Percentiles rank a stretch among this genome's conserved stretches.
These are phyloP conservation scores for Scolopax bukidnonensis DNA, from an alignment of 2,797 vertebrate genomes.

Conservation along the genomic window DNA sequence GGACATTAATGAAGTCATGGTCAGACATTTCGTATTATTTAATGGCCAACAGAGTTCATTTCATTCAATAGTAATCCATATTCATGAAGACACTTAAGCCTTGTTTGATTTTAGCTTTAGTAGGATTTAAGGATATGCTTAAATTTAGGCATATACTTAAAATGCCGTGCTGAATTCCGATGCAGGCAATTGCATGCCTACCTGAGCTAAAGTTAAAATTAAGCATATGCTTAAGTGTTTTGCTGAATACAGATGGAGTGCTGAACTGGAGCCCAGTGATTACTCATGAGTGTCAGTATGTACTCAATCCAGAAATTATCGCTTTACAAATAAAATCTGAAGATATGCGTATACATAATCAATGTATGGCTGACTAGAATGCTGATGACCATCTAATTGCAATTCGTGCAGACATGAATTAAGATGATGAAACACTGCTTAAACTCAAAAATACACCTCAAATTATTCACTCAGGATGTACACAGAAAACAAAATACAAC, in stretches of 20 bases:
- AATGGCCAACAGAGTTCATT: conserved; percentile 17
- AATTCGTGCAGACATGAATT: conserved; percentile 12
- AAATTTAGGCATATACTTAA: conserved; percentile 51
- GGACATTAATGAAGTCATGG: neutral
- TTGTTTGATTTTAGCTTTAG: conserved; percentile 52
- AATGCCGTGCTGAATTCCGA: conserved; percentile 11
- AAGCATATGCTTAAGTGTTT: conserved; percentile 56
- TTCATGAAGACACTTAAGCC: conserved; percentile 35
- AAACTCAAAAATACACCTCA: neutral
- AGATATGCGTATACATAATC: conserved; percentile 53
- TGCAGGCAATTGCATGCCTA: conserved; percentile 27
- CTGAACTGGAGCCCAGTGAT: conserved; percentile 57
- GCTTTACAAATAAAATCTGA: conserved; percentile 66
- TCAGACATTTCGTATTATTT: neutral
- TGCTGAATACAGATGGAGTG: conserved; percentile 51
- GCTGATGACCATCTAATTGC: conserved; percentile 55
- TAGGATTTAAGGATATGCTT: conserved; percentile 29
- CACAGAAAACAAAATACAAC: neutral
- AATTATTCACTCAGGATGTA: neutral
- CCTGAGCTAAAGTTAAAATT: conserved; percentile 64
- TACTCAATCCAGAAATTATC: conserved; percentile 65
- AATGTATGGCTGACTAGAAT: conserved; percentile 58
- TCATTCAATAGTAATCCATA: conserved; percentile 18
- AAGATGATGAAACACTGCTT: neutral
- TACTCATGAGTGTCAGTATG: conserved; percentile 58